Conservation (phyloP, 2,888 invertebrate species). For the Trissolcus japonicus region DNA sequence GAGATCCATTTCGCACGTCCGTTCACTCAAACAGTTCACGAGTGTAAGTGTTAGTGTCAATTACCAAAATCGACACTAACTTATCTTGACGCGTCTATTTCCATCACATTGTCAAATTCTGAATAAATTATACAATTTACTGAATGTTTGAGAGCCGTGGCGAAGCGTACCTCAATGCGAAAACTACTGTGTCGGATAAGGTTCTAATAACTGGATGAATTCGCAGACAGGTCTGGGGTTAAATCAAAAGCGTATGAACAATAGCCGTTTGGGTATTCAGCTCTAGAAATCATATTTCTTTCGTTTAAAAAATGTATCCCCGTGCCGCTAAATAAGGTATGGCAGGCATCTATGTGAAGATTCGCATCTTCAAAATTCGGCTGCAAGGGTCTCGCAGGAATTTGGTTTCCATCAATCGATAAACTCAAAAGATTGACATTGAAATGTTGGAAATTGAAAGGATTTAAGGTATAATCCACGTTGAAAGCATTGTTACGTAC, state of each 20-base stretch:
- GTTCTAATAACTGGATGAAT: slow-evolving; percentile 22
- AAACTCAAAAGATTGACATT: slow-evolving; percentile 1
- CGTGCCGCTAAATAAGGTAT: slow-evolving; percentile 60
- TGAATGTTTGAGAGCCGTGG: slow-evolving; percentile 46
- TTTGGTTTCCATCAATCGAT: slow-evolving; percentile 12
- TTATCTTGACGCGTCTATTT: slow-evolving; percentile 60
- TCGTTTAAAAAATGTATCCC: slow-evolving; percentile 58
- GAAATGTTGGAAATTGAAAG: too few relatives aligned
- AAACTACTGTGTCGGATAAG: slow-evolving; percentile 59
- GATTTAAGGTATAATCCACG: too few relatives aligned
- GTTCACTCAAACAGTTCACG: too few relatives aligned
- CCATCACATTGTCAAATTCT: slow-evolving; percentile 65
- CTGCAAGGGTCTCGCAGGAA: too few relatives aligned
- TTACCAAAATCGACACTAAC: slow-evolving; percentile 19
- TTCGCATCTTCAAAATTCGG: slow-evolving; percentile 47
- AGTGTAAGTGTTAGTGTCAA: too few relatives aligned
- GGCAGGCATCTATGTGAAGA: slow-evolving; percentile 60
- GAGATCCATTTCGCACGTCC: too few relatives aligned
- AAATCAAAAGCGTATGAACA: slow-evolving; percentile 63
- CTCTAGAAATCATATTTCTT: slow-evolving; percentile 53
- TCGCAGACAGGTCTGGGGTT: slow-evolving; percentile 61
- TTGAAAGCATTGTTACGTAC: too few relatives aligned
- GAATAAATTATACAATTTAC: slow-evolving; percentile 60
- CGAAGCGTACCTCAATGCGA: slow-evolving; percentile 60
- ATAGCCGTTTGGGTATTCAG: slow-evolving; percentile 54